Conservation (phyloP, 2,797 vertebrate genomes). For the Geotrypetes seraphini region DNA sequence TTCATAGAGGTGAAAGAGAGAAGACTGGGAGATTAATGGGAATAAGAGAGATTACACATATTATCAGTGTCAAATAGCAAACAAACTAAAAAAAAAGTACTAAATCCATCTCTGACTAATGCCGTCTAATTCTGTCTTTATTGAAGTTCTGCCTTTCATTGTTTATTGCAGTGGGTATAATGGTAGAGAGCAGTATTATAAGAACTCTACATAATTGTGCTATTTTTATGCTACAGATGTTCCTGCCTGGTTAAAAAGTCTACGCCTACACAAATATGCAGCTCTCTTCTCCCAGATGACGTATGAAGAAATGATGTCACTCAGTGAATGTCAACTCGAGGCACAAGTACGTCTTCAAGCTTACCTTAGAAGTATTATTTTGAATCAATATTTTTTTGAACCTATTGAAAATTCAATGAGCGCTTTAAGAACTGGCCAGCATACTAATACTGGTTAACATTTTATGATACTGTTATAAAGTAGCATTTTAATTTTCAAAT, state of each 20-base stretch:
- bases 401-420: too few species aligned
- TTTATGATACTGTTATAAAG: too few species aligned
- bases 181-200: background rate
- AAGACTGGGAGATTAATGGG: too few species aligned
- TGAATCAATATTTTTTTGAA: background rate
- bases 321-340: conserved; percentile 90
- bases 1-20: too few species aligned
- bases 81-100: too few species aligned
- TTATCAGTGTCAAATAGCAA: too few species aligned
- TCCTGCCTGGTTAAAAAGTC: conserved; percentile 93
- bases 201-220: too few species aligned
- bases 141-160: accelerated
- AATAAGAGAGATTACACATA: too few species aligned
- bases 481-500: too few species aligned
- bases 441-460: too few species aligned
- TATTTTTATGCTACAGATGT: conserved; percentile 65
- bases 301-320: conserved; percentile 94
- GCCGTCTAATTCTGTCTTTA: accelerated
- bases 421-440: too few species aligned
- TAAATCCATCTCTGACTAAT: too few species aligned
- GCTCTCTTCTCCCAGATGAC: conserved; percentile 93
- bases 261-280: conserved; percentile 93
- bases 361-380: background rate
- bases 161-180: accelerated
- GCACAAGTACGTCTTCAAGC: conserved; percentile 65